A percentile compares a stretch with the other conserved stretches of the same genome.
These are phyloP conservation scores for Theristicus caerulescens DNA, from an alignment of 2,113 vertebrate genomes.

Conservation along the genomic window DNA sequence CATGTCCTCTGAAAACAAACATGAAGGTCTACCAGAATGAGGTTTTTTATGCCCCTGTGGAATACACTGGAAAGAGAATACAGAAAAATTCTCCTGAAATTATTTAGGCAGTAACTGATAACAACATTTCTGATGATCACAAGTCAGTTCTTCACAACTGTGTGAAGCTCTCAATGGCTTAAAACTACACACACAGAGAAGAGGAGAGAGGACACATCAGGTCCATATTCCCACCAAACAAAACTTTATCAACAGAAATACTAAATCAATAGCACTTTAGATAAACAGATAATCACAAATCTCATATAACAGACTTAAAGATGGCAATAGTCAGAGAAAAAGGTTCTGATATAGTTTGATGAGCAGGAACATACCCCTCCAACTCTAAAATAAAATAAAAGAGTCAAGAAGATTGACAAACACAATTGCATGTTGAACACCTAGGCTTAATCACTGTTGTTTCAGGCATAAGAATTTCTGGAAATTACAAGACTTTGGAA, in stretches of 20 bases:
- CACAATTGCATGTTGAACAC: not conserved
- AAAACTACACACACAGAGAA: not conserved
- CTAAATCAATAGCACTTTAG: not conserved
- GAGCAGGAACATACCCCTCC: not conserved
- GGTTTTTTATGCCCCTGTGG: not conserved
- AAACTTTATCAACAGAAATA: not conserved
- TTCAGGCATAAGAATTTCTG: not conserved
- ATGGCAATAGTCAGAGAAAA: not conserved
- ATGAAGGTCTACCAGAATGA: not conserved
- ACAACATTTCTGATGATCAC: not conserved
- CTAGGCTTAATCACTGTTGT: not conserved
- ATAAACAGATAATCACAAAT: not conserved
- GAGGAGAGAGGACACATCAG: not conserved
- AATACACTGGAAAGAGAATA: not conserved
- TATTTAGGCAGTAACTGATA: not conserved
- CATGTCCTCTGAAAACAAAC: not conserved
- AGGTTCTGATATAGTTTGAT: not conserved
- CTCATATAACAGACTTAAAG: not conserved
- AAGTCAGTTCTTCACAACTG: not conserved
- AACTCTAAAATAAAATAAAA: not conserved
- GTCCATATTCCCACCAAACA: not conserved
- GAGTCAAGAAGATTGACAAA: not conserved
- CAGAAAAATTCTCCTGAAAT: not conserved
- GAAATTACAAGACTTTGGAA: not conserved
- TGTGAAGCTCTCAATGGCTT: not conserved